These are phyloP conservation scores for Bucorvus abyssinicus DNA, from an alignment of 2,797 vertebrate species.

Conservation along the genomic window DNA sequence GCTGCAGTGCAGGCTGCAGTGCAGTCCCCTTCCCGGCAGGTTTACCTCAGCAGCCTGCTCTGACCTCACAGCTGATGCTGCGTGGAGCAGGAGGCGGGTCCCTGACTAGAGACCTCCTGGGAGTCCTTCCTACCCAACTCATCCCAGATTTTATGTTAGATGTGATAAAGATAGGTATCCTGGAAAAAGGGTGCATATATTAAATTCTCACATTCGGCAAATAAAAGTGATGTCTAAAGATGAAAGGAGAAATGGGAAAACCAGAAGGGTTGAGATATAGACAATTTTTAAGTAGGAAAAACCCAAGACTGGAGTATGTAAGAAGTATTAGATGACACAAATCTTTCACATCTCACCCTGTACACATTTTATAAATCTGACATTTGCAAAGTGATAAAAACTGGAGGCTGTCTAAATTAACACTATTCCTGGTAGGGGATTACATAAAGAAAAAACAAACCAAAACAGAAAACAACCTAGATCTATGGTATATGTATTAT, in stretches of 20 bases:
- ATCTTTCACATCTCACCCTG: neutral
- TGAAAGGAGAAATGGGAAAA: neutral
- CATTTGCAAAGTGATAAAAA: slow-evolving; percentile 29
- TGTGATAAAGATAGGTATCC: neutral
- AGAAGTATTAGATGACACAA: neutral
- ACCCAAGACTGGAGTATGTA: too few species aligned
- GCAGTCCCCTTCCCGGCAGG: neutral
- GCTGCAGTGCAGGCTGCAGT: too few species aligned
- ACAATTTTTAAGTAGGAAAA: neutral
- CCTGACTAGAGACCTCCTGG: neutral
- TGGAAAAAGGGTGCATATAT: neutral
- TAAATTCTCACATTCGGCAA: neutral
- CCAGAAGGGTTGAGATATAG: neutral
- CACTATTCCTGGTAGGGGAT: neutral
- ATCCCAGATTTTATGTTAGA: neutral
- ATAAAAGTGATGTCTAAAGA: neutral
- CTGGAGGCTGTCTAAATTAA: neutral
- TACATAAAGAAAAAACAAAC: neutral
- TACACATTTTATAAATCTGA: slow-evolving; percentile 1
- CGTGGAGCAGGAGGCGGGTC: neutral
- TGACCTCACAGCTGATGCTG: neutral
- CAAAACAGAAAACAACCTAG: neutral
- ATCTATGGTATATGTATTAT: fast-evolving
- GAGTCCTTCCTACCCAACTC: neutral
- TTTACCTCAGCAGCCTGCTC: neutral